Evolutionary conservation across 1,140 invertebrate genomes (phyloP).

Genomic region (Aphelinus atriplicis): DNA sequence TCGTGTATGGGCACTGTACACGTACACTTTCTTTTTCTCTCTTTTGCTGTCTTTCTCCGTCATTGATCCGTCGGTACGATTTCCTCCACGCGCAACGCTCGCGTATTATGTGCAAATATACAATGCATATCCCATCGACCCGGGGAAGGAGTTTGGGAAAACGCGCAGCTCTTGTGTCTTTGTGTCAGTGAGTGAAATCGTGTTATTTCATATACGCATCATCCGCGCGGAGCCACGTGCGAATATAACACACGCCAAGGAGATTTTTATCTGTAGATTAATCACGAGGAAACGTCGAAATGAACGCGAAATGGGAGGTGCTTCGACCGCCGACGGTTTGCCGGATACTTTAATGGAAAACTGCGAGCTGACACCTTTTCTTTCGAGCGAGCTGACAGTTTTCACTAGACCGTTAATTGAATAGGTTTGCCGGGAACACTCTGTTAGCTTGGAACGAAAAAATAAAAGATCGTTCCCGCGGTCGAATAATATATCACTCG

Average conservation of each 20-base stretch:
- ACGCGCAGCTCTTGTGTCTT: background rate
- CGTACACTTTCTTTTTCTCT: background rate
- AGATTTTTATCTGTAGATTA: slow-evolving; percentile 28
- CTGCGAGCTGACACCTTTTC: too few species aligned
- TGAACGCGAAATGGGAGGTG: slow-evolving; percentile 30
- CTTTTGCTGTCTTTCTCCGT: background rate
- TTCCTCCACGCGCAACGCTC: slow-evolving; percentile 19
- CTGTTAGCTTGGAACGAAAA: too few species aligned
- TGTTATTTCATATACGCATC: background rate
- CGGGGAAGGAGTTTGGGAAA: slow-evolving; percentile 8
- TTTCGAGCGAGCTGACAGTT: too few species aligned
- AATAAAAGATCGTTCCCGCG: too few species aligned
- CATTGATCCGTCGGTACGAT: slow-evolving; percentile 12
- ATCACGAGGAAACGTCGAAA: slow-evolving; percentile 33
- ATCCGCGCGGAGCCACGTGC: background rate
- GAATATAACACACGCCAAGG: slow-evolving; percentile 3
- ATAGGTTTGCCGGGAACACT: too few species aligned
- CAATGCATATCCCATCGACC: slow-evolving; percentile 5
- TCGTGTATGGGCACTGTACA: too few species aligned
- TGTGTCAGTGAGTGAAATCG: slow-evolving; percentile 26
- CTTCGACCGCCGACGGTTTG: background rate
- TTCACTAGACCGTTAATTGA: too few species aligned
- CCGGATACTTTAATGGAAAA: background rate
- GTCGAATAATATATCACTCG: too few species aligned
- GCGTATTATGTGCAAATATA: slow-evolving; percentile 32